Conservation (phyloP, 2,888 invertebrate genomes). For the Nomada ferruginata region DNA sequence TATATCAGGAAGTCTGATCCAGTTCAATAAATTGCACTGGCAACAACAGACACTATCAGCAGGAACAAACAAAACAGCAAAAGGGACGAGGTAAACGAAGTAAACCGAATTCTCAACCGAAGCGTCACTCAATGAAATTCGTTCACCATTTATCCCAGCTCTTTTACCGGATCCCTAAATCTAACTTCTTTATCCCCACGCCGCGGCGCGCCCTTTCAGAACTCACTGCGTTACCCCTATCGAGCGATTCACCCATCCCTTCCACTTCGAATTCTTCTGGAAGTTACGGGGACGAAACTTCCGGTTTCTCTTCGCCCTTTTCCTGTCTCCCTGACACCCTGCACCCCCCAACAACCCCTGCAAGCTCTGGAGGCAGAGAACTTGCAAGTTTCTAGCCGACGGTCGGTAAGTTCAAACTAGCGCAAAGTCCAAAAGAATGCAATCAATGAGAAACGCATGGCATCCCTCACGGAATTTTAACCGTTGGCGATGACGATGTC, state of each 20-base stretch:
- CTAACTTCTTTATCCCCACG: conserved; percentile 45
- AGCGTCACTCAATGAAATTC: conserved; percentile 61
- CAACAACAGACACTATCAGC: neutral
- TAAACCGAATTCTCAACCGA: conserved; percentile 27
- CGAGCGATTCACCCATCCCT: conserved; percentile 5
- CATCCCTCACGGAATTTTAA: conserved; percentile 16
- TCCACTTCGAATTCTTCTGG: neutral
- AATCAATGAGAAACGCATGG: conserved; percentile 24
- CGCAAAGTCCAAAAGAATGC: conserved; percentile 65
- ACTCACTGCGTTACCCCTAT: neutral
- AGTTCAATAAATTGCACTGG: neutral
- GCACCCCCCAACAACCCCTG: neutral
- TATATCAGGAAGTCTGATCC: neutral
- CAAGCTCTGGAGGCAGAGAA: neutral
- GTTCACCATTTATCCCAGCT: conserved; percentile 55
- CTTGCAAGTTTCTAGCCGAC: conserved; percentile 25
- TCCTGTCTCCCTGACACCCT: neutral
- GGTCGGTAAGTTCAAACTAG: conserved; percentile 63
- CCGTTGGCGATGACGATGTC: neutral
- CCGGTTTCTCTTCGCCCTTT: neutral
- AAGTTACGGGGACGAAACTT: conserved; percentile 28
- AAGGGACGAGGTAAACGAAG: neutral
- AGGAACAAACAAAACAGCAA: neutral
- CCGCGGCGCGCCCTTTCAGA: neutral
- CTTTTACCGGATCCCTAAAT: conserved; percentile 59